Conservation (phyloP, 2,113 vertebrate species). For the Sorex araneus region DNA sequence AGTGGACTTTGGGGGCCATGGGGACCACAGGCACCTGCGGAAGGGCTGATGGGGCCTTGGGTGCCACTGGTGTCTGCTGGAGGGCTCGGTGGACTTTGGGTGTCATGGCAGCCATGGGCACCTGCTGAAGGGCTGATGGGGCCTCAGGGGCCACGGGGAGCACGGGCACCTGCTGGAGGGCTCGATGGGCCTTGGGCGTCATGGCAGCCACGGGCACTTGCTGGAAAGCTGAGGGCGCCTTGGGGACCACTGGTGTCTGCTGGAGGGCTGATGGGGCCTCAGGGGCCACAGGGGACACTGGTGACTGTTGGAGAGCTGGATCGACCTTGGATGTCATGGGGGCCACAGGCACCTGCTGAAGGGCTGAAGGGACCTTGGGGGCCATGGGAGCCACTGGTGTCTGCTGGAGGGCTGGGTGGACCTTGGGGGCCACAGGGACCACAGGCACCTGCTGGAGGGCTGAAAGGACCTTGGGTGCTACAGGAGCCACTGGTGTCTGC, state of each 20-base stretch:
- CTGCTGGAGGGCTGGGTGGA: too few species aligned
- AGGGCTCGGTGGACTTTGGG: not conserved
- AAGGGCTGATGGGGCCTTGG: too few species aligned
- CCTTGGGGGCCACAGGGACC: not conserved
- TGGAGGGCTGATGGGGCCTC: not conserved
- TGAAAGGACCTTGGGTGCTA: not conserved
- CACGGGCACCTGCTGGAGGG: not conserved
- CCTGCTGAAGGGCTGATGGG: not conserved
- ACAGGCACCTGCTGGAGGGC: rapidly evolving
- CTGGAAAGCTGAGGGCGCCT: not conserved
- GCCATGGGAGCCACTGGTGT: not conserved
- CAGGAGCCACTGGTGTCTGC: not conserved
- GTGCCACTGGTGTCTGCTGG: not conserved
- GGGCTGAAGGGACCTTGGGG: not conserved
- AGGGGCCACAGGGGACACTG: not conserved
- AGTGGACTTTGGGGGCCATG: not conserved
- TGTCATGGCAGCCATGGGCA: not conserved
- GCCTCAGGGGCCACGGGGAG: too few species aligned
- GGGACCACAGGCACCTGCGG: too few species aligned
- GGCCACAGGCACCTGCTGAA: not conserved
- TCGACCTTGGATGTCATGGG: not conserved
- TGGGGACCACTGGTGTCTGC: not conserved
- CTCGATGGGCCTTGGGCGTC: not conserved
- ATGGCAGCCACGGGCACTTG: not conserved
- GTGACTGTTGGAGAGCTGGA: not conserved